These are phyloP conservation scores for Grallaria varia DNA, from an alignment of 2,113 vertebrate species.

Conservation along the genomic window DNA sequence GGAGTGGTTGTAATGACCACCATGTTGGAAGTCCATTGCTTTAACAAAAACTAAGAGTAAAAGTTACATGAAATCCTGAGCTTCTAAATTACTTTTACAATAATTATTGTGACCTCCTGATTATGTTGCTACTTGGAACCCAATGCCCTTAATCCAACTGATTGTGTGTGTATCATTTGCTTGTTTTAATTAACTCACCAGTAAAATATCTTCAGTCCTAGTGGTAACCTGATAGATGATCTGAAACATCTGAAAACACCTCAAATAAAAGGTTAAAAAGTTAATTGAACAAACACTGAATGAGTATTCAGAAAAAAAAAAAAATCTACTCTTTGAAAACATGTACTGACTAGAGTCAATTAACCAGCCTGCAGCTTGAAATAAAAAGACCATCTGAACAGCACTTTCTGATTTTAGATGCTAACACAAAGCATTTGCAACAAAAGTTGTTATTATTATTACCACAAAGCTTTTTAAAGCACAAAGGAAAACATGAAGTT, in stretches of 20 bases:
- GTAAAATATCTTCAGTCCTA: constrained; percentile 88
- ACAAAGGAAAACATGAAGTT: neutral
- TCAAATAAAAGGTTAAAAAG: constrained; percentile 42
- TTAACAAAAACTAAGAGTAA: neutral
- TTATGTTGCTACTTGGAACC: neutral
- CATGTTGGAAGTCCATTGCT: neutral
- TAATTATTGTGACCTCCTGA: neutral
- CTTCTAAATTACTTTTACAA: neutral
- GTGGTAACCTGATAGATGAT: constrained; percentile 92
- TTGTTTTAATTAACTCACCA: constrained; percentile 75
- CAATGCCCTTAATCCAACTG: neutral
- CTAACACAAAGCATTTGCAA: neutral
- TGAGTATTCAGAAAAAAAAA: neutral
- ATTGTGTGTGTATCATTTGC: neutral
- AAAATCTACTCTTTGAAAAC: neutral
- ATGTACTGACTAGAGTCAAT: neutral
- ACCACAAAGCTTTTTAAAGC: neutral
- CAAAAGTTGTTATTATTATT: neutral
- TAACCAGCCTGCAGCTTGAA: neutral
- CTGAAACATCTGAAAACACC: constrained; percentile 93
- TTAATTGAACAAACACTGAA: neutral
- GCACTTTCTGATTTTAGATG: neutral
- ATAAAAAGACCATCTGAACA: neutral
- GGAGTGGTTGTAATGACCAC: neutral
- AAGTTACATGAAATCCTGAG: neutral